Conservation (phyloP, 2,113 vertebrate genomes). For the Edolisoma coerulescens region DNA sequence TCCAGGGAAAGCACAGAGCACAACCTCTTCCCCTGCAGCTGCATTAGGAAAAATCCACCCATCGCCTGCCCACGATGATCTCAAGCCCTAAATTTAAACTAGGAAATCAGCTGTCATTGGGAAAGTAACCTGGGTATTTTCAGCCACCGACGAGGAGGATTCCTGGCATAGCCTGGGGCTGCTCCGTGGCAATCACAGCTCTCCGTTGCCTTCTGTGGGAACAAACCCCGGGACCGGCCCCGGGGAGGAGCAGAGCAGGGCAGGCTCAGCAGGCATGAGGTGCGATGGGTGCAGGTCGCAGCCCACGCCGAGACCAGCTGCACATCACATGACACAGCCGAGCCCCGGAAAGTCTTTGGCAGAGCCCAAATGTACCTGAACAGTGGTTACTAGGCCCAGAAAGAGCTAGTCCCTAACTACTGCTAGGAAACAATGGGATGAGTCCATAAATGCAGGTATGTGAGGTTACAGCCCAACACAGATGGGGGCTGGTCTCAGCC, state of each 20-base stretch:
- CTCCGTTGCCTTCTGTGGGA: not conserved
- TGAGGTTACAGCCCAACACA: not conserved
- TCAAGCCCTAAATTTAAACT: not conserved
- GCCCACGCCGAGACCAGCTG: not conserved
- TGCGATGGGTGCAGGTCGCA: not conserved
- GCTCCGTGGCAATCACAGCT: rapidly evolving
- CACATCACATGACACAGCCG: rapidly evolving
- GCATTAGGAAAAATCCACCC: not conserved
- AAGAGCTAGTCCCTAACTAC: not conserved
- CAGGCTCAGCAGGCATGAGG: not conserved
- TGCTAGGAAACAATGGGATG: not conserved
- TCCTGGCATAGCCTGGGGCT: not conserved
- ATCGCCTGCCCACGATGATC: not conserved
- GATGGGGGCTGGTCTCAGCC: rapidly evolving
- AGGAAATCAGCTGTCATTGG: not conserved
- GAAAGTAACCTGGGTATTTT: not conserved
- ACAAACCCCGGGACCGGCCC: not conserved
- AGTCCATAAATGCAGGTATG: not conserved
- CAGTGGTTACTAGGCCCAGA: not conserved
- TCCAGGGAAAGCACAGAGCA: not conserved
- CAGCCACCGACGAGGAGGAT: not conserved
- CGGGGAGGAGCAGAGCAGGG: not conserved
- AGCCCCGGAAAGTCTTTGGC: not conserved
- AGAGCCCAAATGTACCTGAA: not conserved
- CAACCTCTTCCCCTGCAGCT: not conserved